Conservation (phyloP, 23 tunicate species). For the Halocynthia aurantium region DNA sequence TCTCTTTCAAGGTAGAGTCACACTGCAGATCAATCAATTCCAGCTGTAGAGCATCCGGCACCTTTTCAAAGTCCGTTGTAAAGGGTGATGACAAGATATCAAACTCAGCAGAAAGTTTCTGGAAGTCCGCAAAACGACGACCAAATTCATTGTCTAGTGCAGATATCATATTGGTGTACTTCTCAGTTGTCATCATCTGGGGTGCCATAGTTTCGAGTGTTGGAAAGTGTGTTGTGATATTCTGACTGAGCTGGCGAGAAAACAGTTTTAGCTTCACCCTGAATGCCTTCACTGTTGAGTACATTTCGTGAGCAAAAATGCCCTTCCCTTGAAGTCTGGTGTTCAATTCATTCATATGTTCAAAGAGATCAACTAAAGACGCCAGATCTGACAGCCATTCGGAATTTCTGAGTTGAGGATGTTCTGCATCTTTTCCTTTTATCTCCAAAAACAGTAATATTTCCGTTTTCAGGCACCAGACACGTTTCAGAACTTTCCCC, state of each 20-base stretch:
- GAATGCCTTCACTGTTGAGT: constrained; percentile 65
- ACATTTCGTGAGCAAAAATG: constrained; percentile 88
- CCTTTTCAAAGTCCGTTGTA: constrained; percentile 65
- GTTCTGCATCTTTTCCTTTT: not conserved
- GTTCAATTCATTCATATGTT: constrained; percentile 72
- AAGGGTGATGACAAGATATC: constrained; percentile 67
- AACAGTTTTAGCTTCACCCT: constrained; percentile 78
- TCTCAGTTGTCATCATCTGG: constrained; percentile 58
- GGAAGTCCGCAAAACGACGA: constrained; percentile 72
- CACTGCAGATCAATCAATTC: constrained; percentile 54
- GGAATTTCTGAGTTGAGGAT: constrained; percentile 34
- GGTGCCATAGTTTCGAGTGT: constrained; percentile 69
- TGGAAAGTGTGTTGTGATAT: constrained; percentile 63
- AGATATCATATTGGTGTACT: constrained; percentile 43
- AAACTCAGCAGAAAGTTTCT: constrained; percentile 47
- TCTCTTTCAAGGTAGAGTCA: no score
- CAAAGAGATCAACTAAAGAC: constrained; percentile 53
- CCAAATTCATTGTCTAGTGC: constrained; percentile 63
- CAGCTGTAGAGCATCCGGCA: constrained; percentile 70
- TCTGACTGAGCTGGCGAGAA: constrained; percentile 67
- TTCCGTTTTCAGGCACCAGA: constrained; percentile 30
- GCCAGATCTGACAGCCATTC: constrained; percentile 73
- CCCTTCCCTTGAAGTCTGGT: constrained; percentile 70
- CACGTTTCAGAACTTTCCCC: constrained; percentile 38
- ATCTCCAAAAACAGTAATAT: constrained; percentile 26